A percentile compares a stretch with the other conserved stretches of the same genome.
phyloP scores from a whole-genome alignment of 2,888 invertebrate species.

The Drosophila kuntzei region DNA sequence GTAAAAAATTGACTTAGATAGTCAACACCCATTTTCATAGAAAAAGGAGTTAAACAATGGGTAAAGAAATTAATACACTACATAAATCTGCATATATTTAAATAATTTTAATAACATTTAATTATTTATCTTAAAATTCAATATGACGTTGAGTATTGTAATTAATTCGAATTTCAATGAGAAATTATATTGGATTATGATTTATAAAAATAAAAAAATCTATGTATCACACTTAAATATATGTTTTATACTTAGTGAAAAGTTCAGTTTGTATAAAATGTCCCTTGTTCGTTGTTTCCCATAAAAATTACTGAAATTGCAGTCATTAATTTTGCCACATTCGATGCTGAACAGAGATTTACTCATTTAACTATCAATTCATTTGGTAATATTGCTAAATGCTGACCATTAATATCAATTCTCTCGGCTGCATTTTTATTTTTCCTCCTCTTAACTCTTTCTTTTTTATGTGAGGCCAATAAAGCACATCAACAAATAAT shows the following conservation, averaged over 20 bases:
- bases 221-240: constrained; percentile 7
- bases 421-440: constrained; percentile 7
- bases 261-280: neutral
- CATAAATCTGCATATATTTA: neutral
- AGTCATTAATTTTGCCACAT: constrained; percentile 27
- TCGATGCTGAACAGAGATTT: constrained; percentile 25
- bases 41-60: neutral
- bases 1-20: neutral
- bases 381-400: constrained; percentile 46
- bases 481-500: constrained; percentile 45
- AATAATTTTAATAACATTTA: neutral
- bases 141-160: neutral
- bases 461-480: constrained; percentile 8
- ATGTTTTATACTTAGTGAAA: neutral
- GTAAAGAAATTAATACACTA: neutral
- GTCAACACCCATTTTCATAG: too few species aligned
- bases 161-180: neutral
- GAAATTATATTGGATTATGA: neutral
- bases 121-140: neutral
- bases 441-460: neutral
- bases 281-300: neutral
- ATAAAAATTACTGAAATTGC: constrained; percentile 23
- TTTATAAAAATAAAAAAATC: too few species aligned
- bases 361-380: constrained; percentile 37
- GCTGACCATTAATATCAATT: constrained; percentile 48